Evolutionary conservation across 2,797 vertebrate species (phyloP).

Genomic region (Apogon hyalosoma): DNA sequence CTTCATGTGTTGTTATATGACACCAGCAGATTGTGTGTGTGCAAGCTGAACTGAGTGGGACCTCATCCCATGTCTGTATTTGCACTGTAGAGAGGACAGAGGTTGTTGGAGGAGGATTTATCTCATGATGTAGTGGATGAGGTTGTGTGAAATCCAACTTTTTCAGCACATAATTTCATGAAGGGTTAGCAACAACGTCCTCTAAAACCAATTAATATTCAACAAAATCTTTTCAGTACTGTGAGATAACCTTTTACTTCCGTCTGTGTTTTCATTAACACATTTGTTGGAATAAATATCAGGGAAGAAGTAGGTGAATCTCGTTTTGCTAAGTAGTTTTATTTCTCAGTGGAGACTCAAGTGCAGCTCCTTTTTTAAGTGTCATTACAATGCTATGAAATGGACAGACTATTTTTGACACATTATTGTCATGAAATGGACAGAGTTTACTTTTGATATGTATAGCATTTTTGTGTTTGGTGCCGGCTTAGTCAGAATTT

Average conservation of each 20-base stretch:
- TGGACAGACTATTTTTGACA: too few species aligned
- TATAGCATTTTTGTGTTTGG: too few species aligned
- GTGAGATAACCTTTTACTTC: neutral
- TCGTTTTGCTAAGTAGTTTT: neutral
- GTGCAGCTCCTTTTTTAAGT: neutral
- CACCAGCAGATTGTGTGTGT: conserved; percentile 35
- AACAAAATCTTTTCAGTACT: neutral
- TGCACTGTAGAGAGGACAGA: conserved; percentile 8
- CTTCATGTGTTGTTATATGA: conserved; percentile 39
- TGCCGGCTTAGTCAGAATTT: too few species aligned
- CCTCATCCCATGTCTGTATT: conserved; percentile 13
- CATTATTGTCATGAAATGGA: too few species aligned
- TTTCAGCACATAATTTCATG: conserved; percentile 7
- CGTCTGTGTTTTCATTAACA: neutral
- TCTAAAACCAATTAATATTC: neutral
- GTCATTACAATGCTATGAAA: too few species aligned
- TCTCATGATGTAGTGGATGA: conserved; percentile 27
- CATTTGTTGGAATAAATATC: neutral
- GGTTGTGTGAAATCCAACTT: conserved; percentile 16
- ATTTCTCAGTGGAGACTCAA: neutral
- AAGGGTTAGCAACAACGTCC: conserved; percentile 17
- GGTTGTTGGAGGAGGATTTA: conserved; percentile 16
- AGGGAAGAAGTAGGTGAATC: neutral
- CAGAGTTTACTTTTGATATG: too few species aligned
- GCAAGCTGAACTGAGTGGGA: conserved; percentile 32